Evolutionary conservation across 2,797 vertebrate species (phyloP), one percentile per base, ranked within the genome.

Genomic region (Siniperca undulata): DNA sequence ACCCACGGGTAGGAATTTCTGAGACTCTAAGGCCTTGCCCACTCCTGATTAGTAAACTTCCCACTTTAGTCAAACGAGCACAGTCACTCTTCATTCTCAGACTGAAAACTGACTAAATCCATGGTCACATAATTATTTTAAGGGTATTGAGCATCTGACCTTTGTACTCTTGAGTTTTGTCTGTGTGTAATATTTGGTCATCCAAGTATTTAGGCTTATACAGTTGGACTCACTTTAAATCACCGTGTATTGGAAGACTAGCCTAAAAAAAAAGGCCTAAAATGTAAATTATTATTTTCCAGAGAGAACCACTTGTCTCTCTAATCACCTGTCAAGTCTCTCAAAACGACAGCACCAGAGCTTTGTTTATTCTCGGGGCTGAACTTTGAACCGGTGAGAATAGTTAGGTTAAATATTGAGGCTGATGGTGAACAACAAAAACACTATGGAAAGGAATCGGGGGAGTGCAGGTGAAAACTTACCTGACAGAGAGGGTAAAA

Each of bases 401-500:
- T 0, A 68, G 24, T 50, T 44, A 62, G 56, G 44, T 65, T 72
- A 68, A 75, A 80, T 36, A 48, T 7, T 20, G 13, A 83, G 8
- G 46, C 52, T 61, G 19, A 66, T 27, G 24, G 12, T 20, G 76
- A 73, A 65, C 38, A 44, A 70, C 48, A 79, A 46, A 13, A 79
- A 62, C 16, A 40, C 52, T 0, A 67, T 2, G 13, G n/a, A 71
- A 17, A 64, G 12, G 42, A 53, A 59, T 3, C 2, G 9, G 10
- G 24, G 7, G 60, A 56, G 53, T 14, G 53, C 5, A 42, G n/a
- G 27, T 61, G 62, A 53, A 19, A 34, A 55, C 70, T 44, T 90
- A 97, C 97, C 97, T 96, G 92, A 97, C 97, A 0, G 97, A 98
- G 46, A 97, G 96, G 1, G 97, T 97, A 92, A 98, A 98, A 76